Conservation (phyloP, 1,140 invertebrate species). For the Drosophila repleta region DNA sequence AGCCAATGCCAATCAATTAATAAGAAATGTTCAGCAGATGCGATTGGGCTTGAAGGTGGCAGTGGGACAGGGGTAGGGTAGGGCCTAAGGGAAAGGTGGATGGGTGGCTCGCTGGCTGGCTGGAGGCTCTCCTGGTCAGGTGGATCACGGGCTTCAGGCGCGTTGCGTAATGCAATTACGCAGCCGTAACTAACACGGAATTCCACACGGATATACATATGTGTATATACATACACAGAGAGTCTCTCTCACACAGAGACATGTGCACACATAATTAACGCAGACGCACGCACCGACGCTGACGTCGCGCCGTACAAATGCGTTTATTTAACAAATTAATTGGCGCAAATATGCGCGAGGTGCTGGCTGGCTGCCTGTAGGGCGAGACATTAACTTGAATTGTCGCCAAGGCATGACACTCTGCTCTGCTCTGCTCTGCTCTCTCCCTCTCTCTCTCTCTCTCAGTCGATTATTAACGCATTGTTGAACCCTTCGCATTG, state of each 20-base stretch:
- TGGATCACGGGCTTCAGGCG: constrained; percentile 13
- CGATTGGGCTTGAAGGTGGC: neutral
- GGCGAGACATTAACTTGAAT: constrained; percentile 51
- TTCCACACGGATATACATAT: too few relatives aligned
- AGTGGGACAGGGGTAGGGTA: too few relatives aligned
- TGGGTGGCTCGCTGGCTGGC: too few relatives aligned
- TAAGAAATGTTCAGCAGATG: constrained; percentile 49
- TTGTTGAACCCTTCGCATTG: constrained; percentile 70
- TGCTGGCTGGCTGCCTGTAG: constrained; percentile 6
- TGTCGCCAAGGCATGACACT: constrained; percentile 33
- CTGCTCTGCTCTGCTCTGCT: neutral
- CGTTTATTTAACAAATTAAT: constrained; percentile 82
- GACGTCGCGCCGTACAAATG: constrained; percentile 51
- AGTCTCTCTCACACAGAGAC: neutral
- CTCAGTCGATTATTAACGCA: constrained; percentile 67
- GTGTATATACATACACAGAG: constrained; percentile 17
- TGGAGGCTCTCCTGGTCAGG: too few relatives aligned
- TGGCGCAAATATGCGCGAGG: constrained; percentile 60
- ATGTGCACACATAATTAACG: constrained; percentile 40
- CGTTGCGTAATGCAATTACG: constrained; percentile 56
- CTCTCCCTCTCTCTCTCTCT: neutral
- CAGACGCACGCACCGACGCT: constrained; percentile 36
- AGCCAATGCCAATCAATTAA: constrained; percentile 69
- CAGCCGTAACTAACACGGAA: constrained; percentile 56
- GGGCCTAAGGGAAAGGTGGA: too few relatives aligned